Evolutionary conservation across 2,888 invertebrate genomes (phyloP), one percentile per base, ranked within the genome.

Genomic region (Drosophila eohydei): DNA sequence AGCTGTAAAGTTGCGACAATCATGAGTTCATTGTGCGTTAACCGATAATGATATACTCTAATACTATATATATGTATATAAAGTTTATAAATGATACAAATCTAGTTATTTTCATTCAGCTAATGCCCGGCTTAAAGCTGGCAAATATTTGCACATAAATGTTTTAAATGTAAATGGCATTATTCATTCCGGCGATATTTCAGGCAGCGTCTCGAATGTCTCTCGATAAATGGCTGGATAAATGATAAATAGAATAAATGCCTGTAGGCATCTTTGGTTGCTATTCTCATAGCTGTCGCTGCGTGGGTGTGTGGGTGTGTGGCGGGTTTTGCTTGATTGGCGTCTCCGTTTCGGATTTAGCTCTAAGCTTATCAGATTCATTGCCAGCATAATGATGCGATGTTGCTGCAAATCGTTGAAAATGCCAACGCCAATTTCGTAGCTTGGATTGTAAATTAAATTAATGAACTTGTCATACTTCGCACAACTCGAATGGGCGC

Each of bases 231-330:
- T 86, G 78, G 78, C 90, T 80, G 89, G 78, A 89, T 89, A 88
- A 88, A 89, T 90, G 84, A 85, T 85, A 89, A 85, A 85, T 88
- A 85, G 88, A 89, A 89, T 85, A 73, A 82, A 85, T 88, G 84
- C 66, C 83, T 77, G 46, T 63, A 74, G 86, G 73, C 78, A 83
- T 86, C 86, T 78, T 58, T 83, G 83, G 69, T 70, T 66, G 75
- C 71, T 69, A 65, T 73, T 80, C 81, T 63, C 60, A 61, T 58
- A 46, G 58, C 67, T 52, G 50, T 52, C 51, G 62, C 64, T 80
- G 51, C 44, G 43, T 55, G 54, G 48, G 34, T 36, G 50, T 50
- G 50, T 58, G 41, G 26, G 43, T 56, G 46, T 41, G 34, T 40
- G 65, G 55, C 7, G 36, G 52, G 52, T 4, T 34, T 52, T 26